Conservation (phyloP, 2,888 invertebrate genomes). For the Drosophila infuscata region DNA sequence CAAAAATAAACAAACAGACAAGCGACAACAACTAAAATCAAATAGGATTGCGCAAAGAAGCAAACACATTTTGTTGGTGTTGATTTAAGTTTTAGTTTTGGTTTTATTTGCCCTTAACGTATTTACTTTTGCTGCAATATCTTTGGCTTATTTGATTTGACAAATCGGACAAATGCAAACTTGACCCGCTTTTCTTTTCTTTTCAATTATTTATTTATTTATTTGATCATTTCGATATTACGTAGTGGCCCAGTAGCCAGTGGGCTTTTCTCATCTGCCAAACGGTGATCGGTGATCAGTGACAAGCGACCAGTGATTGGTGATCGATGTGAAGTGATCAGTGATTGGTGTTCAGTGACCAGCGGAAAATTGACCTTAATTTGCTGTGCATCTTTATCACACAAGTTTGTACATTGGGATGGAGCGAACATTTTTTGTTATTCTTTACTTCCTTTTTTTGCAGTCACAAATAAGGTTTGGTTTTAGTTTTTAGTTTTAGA, state of each 20-base stretch:
- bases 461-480: background rate
- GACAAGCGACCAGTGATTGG: background rate
- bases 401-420: background rate
- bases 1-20: slow-evolving; percentile 40
- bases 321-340: background rate
- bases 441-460: background rate
- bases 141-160: slow-evolving; percentile 43
- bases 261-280: background rate
- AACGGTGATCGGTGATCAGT: background rate
- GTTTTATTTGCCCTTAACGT: slow-evolving; percentile 55
- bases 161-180: slow-evolving; percentile 55
- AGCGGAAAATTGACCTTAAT: slow-evolving; percentile 29
- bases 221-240: slow-evolving; percentile 19
- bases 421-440: background rate
- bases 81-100: slow-evolving; percentile 55
- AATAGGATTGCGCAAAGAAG: slow-evolving; percentile 73
- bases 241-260: background rate
- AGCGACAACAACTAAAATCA: slow-evolving; percentile 35
- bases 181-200: slow-evolving; percentile 62
- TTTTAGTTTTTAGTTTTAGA: background rate
- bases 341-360: background rate
- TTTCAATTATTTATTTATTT: background rate
- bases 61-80: slow-evolving; percentile 71
- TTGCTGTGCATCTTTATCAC: slow-evolving; percentile 7
- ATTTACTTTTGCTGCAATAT: slow-evolving; percentile 57